Base-by-base conservation (phyloP, 2,797 vertebrate genomes). In the Lacerta viridis region DNA sequence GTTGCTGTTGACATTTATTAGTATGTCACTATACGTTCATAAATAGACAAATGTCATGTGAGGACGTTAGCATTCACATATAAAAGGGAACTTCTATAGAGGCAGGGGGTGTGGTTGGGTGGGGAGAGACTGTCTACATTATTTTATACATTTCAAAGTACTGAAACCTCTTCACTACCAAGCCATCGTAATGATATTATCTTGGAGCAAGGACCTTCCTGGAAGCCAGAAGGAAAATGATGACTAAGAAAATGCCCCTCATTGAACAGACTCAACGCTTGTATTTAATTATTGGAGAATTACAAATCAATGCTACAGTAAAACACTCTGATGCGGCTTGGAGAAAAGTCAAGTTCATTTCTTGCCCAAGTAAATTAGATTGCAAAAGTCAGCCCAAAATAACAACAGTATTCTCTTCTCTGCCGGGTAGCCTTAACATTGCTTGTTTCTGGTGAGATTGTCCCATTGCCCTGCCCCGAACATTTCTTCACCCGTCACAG, bases 261-360 rank as follows among this genome's bases (percentile, higher is more conserved):
- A 76, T 86, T 92, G 83, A 83, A 86, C 87, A 90, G 89, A 92
- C 84, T 93, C 90, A 81, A 89, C 90, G 68, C 93, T 93, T 92
- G 84, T 68, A 80, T 87, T 84, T 93, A 95, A 94, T 93, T 94
- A 93, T 92, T 94, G 91, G 88, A 88, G 86, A 93, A 78, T 87
- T 93, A 66, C 88, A 86, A 93, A 90, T 94, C 93, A 91, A 76
- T 93, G 86, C 81, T 86, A 88, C 55, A 50, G 11, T 80, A 80
- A 80, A 85, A 39, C 72, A 90, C 46, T 91, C 80, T 91, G 25
- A 88, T 88, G 82, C 66, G 79, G 84, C 80, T 87, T 91, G 88
- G 90, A 66, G 90, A 93, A 89, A 92, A 90, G 79, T 89, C 86
- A 92, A 41, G 39, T 23, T 93, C 15, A 27, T 25, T 80, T 64